A percentile compares a stretch with the other conserved stretches of the same genome.
These are phyloP conservation scores for Acrobasis consociella DNA, from an alignment of 2,888 invertebrate species.

Conservation along the genomic window DNA sequence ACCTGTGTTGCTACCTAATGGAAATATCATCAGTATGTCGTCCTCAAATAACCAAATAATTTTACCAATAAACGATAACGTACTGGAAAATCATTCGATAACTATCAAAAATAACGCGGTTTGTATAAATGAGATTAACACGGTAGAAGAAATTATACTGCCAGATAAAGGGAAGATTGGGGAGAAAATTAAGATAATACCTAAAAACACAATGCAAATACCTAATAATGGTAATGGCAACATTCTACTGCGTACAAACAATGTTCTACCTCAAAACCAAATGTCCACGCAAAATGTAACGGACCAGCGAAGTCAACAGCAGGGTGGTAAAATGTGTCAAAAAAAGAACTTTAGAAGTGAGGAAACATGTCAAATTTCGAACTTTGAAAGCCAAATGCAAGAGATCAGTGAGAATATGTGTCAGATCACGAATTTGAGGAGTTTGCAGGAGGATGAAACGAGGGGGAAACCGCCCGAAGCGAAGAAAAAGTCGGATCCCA, in stretches of 20 bases:
- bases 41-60: neutral
- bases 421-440: slow-evolving; percentile 8
- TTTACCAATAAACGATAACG: neutral
- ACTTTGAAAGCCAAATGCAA: neutral
- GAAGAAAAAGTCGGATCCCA: neutral
- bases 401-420: neutral
- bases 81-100: neutral
- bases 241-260: neutral
- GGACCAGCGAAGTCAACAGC: neutral
- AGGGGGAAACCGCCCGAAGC: neutral
- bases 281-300: neutral
- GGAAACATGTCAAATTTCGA: neutral
- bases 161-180: slow-evolving; percentile 1
- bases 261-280: neutral
- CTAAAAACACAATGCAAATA: neutral
- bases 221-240: neutral
- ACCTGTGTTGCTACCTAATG: slow-evolving; percentile 1
- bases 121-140: neutral
- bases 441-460: neutral
- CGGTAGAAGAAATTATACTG: neutral
- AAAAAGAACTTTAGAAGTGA: neutral
- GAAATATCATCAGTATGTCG: neutral
- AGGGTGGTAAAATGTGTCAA: neutral
- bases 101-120: neutral
- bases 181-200: neutral